phyloP scores from a whole-genome alignment of 2,113 vertebrate genomes.

The Clarias magur region DNA sequence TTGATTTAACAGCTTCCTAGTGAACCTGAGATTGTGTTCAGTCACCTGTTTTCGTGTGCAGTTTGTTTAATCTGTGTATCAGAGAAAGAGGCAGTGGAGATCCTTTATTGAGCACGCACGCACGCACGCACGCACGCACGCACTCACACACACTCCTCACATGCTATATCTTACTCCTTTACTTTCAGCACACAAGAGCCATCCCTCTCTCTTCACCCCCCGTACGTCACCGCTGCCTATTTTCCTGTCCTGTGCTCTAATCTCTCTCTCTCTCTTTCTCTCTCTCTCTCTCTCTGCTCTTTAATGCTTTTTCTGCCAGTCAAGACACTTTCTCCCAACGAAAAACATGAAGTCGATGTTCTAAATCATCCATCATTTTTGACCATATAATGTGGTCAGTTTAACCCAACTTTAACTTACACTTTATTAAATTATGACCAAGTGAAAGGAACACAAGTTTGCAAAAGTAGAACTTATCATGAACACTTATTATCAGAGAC shows the following conservation, averaged over 20 bases:
- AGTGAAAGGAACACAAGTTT: neutral
- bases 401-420: neutral
- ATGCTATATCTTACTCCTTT: constrained; percentile 14
- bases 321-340: neutral
- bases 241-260: neutral
- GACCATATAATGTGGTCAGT: neutral
- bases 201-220: neutral
- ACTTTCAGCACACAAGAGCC: neutral
- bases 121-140: neutral
- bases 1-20: constrained; percentile 3
- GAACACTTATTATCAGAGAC: neutral
- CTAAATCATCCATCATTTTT: neutral
- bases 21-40: neutral
- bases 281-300: neutral
- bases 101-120: neutral
- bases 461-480: neutral
- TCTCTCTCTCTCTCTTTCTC: neutral
- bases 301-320: constrained; percentile 14
- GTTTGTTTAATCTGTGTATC: neutral
- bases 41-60: neutral
- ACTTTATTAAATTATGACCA: neutral
- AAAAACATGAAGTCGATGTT: neutral
- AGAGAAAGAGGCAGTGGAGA: neutral
- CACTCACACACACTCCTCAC: neutral
- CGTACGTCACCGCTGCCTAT: constrained; percentile 1